These are phyloP conservation scores for Dermolepida albohirtum DNA, from an alignment of 2,888 invertebrate species.

Conservation along the genomic window DNA sequence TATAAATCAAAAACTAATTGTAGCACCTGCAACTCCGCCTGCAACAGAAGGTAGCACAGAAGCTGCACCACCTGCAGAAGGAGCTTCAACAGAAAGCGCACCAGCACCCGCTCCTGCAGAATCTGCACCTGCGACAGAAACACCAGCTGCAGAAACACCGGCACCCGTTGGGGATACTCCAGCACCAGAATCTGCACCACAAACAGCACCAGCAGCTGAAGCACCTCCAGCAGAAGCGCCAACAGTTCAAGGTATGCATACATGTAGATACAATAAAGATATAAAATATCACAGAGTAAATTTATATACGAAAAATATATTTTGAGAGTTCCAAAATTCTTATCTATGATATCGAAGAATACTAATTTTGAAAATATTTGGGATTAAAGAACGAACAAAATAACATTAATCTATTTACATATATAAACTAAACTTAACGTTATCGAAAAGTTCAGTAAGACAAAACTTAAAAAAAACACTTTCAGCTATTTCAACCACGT, in stretches of 20 bases:
- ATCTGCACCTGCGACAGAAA: constrained; percentile 52
- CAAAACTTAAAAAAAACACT: no score
- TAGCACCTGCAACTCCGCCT: constrained; percentile 48
- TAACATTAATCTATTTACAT: no score
- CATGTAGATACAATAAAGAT: no score
- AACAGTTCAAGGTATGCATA: constrained; percentile 50
- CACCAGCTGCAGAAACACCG: constrained; percentile 55
- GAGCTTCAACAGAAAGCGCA: constrained; percentile 45
- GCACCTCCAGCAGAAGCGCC: constrained; percentile 60
- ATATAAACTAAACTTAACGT: no score
- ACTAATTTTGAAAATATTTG: no score
- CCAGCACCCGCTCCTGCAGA: constrained; percentile 47
- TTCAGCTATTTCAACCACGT: no score
- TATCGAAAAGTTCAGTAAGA: no score
- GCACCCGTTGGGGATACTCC: constrained; percentile 61
- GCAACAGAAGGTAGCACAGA: constrained; percentile 55
- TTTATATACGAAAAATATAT: no score
- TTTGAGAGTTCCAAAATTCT: no score
- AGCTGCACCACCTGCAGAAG: constrained; percentile 53
- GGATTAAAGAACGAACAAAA: no score
- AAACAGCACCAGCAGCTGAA: constrained; percentile 56
- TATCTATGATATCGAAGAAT: no score
- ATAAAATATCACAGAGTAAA: no score
- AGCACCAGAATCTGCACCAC: constrained; percentile 56
- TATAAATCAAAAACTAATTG: constrained; percentile 7